phyloP scores from a whole-genome alignment of 2,797 vertebrate species.

The Molossus molossus region DNA sequence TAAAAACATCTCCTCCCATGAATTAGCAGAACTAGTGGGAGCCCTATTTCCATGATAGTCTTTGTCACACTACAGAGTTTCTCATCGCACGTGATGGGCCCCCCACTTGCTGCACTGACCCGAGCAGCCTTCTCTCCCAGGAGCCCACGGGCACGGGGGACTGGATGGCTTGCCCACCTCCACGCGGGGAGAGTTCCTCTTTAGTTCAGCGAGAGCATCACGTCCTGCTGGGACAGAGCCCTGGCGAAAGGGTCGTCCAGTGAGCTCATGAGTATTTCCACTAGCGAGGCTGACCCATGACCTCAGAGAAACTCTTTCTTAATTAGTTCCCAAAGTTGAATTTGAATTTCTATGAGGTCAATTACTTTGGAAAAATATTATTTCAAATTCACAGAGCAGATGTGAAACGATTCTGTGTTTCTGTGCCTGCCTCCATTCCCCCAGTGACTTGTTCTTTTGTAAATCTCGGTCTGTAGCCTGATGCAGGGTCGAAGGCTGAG shows the following conservation, averaged over 20 bases:
- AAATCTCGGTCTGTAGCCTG: constrained; percentile 18
- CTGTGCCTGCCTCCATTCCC: not conserved
- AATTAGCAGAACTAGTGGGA: not conserved
- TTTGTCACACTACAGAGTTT: not conserved
- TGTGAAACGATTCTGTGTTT: not conserved
- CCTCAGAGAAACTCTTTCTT: constrained; percentile 45
- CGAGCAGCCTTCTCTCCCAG: not conserved
- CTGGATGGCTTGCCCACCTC: not conserved
- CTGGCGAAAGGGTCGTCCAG: not conserved
- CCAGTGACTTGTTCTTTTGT: not conserved
- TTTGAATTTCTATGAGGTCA: constrained; percentile 61
- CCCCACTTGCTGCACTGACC: no score
- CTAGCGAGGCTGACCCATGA: not conserved
- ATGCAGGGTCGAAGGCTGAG: not conserved
- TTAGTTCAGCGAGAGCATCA: not conserved
- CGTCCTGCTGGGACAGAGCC: not conserved
- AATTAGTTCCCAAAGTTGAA: constrained; percentile 22
- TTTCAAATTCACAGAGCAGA: constrained; percentile 8
- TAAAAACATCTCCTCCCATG: not conserved
- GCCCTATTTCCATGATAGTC: not conserved
- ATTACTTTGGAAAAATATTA: constrained; percentile 64
- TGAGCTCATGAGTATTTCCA: constrained; percentile 38
- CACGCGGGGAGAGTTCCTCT: not conserved
- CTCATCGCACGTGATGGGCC: not conserved
- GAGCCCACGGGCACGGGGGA: not conserved